These are phyloP conservation scores for Synanthedon vespiformis DNA, from an alignment of 2,888 invertebrate species.

Conservation along the genomic window DNA sequence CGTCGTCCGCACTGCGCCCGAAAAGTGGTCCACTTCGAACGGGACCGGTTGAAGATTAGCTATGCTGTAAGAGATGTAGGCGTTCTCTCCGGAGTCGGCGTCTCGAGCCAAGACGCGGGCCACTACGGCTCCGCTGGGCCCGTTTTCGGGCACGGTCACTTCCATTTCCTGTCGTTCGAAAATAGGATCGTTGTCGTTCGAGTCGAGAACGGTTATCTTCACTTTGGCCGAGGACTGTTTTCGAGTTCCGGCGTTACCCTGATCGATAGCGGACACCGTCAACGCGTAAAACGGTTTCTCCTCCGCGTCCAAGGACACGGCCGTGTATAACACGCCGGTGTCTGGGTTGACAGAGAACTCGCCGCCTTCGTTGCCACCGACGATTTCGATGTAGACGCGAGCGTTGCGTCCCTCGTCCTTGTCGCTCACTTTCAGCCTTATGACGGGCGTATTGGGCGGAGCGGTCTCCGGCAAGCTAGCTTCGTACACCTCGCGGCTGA, in stretches of 20 bases:
- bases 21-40: slow-evolving; percentile 96
- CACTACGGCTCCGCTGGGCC: slow-evolving; percentile 86
- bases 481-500: slow-evolving; percentile 88
- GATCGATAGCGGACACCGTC: slow-evolving; percentile 91
- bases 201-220: slow-evolving; percentile 87
- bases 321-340: slow-evolving; percentile 90
- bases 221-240: slow-evolving; percentile 93
- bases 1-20: slow-evolving; percentile 88
- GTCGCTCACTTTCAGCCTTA: slow-evolving; percentile 88
- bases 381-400: slow-evolving; percentile 87
- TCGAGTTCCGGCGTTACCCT: slow-evolving; percentile 83
- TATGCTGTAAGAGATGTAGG: slow-evolving; percentile 94
- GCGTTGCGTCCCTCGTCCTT: slow-evolving; percentile 87
- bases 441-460: slow-evolving; percentile 88
- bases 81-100: slow-evolving; percentile 93
- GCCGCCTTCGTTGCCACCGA: slow-evolving; percentile 90
- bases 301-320: slow-evolving; percentile 86
- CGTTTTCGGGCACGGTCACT: slow-evolving; percentile 87
- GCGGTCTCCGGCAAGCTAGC: slow-evolving; percentile 89
- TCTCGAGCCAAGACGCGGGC: slow-evolving; percentile 88
- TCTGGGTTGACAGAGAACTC: slow-evolving; percentile 89
- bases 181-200: slow-evolving; percentile 94
- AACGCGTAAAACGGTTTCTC: slow-evolving; percentile 84
- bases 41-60: slow-evolving; percentile 91
- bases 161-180: slow-evolving; percentile 80